These are phyloP conservation scores for Maconellicoccus hirsutus DNA, from an alignment of 1,140 invertebrate species.

Conservation along the genomic window DNA sequence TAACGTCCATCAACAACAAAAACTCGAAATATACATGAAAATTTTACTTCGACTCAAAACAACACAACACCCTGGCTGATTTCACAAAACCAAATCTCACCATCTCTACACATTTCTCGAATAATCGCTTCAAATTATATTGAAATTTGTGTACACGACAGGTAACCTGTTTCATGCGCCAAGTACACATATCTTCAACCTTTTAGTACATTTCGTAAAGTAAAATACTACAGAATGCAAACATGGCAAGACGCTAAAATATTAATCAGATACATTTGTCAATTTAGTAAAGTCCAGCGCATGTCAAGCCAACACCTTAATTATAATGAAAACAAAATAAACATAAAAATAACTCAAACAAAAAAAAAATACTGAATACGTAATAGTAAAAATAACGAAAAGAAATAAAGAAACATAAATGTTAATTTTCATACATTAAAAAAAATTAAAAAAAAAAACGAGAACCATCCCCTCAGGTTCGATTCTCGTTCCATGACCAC, in stretches of 20 bases:
- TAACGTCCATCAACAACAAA: no score
- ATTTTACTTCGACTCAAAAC: no score
- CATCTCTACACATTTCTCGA: no score
- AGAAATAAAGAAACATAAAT: not conserved
- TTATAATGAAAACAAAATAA: constrained; percentile 1
- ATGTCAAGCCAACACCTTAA: constrained; percentile 2
- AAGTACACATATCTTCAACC: no score
- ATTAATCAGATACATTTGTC: not conserved
- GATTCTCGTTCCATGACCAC: not conserved
- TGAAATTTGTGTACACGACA: no score
- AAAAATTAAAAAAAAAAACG: not conserved
- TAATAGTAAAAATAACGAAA: not conserved
- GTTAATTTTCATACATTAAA: not conserved
- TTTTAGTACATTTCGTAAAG: not conserved
- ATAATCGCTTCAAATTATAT: no score
- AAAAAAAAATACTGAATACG: not conserved
- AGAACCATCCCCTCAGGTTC: not conserved
- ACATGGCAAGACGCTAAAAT: not conserved
- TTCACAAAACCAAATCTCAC: no score
- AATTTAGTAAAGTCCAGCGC: constrained; percentile 2
- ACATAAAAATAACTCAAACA: not conserved
- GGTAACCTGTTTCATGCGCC: no score
- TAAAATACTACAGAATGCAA: not conserved
- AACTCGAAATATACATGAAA: no score
- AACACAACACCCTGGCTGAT: no score